A percentile compares a stretch with the other conserved stretches of the same genome.
Evolutionary conservation across 2,797 vertebrate species (phyloP).

Genomic region (Myoxocephalus aenaeus): DNA sequence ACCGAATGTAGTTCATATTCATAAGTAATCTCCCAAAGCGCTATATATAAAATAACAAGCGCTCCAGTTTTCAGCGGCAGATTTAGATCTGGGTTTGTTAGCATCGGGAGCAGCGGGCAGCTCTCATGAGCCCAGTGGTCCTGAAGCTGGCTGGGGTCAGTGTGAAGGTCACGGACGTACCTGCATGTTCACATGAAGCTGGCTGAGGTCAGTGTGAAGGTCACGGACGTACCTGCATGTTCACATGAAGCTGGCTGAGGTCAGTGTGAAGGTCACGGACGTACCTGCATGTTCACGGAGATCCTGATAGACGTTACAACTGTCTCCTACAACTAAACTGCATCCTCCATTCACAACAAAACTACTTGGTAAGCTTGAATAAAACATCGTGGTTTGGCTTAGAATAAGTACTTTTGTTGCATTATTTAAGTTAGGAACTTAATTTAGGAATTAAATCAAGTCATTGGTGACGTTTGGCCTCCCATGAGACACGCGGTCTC

Average conservation of each 20-base stretch:
- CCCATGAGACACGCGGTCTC: background rate
- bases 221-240: background rate
- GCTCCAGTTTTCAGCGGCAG: background rate
- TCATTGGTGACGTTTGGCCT: too few relatives aligned
- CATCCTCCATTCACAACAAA: background rate
- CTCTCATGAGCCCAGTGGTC: too few relatives aligned
- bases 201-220: background rate
- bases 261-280: background rate
- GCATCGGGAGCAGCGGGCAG: too few relatives aligned
- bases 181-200: too few relatives aligned
- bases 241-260: too few relatives aligned
- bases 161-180: background rate
- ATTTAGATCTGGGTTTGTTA: background rate
- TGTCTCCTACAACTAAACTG: too few relatives aligned
- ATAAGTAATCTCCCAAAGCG: background rate
- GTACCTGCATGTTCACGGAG: too few relatives aligned
- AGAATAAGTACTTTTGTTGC: background rate
- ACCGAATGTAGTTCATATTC: background rate
- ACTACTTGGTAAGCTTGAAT: background rate
- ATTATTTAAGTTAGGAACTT: too few relatives aligned
- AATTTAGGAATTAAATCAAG: too few relatives aligned
- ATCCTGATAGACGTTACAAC: too few relatives aligned
- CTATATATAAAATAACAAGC: background rate
- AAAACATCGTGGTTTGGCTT: background rate
- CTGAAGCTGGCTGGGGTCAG: background rate